Evolutionary conservation across 2,797 vertebrate genomes (phyloP), one percentile per base, ranked within the genome.

Genomic region (Falco columbarius): DNA sequence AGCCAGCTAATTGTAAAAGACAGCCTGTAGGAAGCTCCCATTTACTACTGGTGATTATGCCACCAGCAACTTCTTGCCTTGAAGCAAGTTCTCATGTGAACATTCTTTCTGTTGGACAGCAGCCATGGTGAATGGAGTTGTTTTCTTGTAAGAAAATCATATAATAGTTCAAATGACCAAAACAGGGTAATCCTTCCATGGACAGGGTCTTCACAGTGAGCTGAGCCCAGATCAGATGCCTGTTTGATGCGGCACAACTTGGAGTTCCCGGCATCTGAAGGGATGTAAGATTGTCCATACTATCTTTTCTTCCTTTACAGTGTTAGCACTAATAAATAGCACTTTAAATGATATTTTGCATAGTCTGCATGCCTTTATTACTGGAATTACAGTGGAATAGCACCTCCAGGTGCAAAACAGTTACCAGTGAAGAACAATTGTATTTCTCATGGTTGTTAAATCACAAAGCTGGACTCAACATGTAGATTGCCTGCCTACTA

Each of bases 141-240:
- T 52, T 89, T 81, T 34, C 38, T 59, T 42, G 9, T 59, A 30
- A 20, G 23, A 89, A 82, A 81, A 84, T 32, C 10, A 44, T 16
- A 12, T 12, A 71, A 9, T 36, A 14, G 3, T 68, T 75, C n/a
- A 83, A 56, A 81, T n/a, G 1, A 67, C 18, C 36, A 63, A 74
- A 87, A 74, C 1, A 1, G 7, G 21, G 16, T 14, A 54, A 58
- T 3, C 3, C 18, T 65, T 70, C 22, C 27, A 47, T 3, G 12
- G 46, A 36, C 26, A 49, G 10, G 20, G 29, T 66, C 42, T 71
- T 34, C 24, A 23, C 0, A 0, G 21, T 42, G 8, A 32, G 46
- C 19, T 68, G 23, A 2, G 11, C 7, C n/a, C 4, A 1, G 7
- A 55, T 26, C 23, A 40, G 47, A 40, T 49, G 22, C 26, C 52